phyloP scores from a whole-genome alignment of 2,888 invertebrate species.

The Cheilosia urbana region DNA sequence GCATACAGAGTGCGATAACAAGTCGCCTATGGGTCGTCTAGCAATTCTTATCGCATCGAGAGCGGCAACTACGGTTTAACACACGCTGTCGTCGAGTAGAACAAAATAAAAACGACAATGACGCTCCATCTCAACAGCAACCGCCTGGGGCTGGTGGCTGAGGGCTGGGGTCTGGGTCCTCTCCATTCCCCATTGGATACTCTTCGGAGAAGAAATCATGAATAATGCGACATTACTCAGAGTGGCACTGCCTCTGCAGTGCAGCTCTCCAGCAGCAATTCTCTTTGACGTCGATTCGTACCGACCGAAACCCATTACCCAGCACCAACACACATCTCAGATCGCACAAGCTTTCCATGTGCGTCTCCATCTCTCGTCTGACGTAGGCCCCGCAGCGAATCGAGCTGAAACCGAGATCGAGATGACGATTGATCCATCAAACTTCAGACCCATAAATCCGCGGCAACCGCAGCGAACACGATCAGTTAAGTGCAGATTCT shows the following conservation, averaged over 20 bases:
- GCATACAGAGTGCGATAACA: slow-evolving; percentile 20
- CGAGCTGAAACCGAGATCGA: slow-evolving; percentile 1
- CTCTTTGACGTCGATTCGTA: slow-evolving; percentile 21
- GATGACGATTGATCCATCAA: slow-evolving; percentile 58
- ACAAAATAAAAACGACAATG: neutral
- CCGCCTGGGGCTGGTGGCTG: too few relatives aligned
- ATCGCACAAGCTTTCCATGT: slow-evolving; percentile 26
- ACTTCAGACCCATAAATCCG: slow-evolving; percentile 55
- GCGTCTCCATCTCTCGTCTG: slow-evolving; percentile 17
- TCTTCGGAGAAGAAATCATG: slow-evolving; percentile 16
- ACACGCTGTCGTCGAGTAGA: neutral
- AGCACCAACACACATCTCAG: neutral
- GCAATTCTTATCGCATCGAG: slow-evolving; percentile 33
- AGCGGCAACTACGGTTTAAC: neutral
- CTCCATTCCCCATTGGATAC: too few relatives aligned
- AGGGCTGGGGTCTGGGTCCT: too few relatives aligned
- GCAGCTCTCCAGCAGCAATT: neutral
- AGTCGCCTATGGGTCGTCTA: slow-evolving; percentile 23
- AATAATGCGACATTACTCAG: slow-evolving; percentile 38
- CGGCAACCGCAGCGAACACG: slow-evolving; percentile 37
- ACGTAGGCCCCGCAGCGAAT: slow-evolving; percentile 4
- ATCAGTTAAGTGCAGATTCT: slow-evolving; percentile 66
- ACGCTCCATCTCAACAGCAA: neutral
- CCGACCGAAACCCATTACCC: neutral
- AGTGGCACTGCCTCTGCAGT: neutral